phyloP scores from a whole-genome alignment of 2,113 vertebrate genomes.

The Saimiri boliviensis region DNA sequence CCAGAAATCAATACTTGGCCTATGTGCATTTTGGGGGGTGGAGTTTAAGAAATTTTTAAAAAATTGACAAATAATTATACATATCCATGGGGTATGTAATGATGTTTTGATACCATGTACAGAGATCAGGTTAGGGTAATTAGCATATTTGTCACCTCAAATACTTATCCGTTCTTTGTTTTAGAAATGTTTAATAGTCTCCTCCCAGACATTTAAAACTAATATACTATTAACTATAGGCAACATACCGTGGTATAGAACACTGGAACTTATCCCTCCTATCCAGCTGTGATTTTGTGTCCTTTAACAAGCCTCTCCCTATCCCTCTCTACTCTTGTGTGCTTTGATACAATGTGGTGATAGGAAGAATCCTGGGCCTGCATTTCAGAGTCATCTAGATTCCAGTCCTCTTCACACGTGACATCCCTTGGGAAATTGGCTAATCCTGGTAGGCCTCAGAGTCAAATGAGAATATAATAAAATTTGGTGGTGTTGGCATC shows the following conservation, averaged over 20 bases:
- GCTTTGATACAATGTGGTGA: neutral
- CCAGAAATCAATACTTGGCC: neutral
- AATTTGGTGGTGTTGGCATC: neutral
- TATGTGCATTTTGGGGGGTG: neutral
- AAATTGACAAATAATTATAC: neutral
- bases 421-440: neutral
- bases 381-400: neutral
- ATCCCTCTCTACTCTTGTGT: neutral
- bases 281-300: neutral
- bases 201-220: neutral
- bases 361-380: neutral
- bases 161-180: neutral
- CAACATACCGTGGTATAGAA: neutral
- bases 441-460: neutral
- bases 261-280: neutral
- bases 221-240: neutral
- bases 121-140: neutral
- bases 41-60: neutral
- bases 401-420: neutral
- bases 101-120: neutral
- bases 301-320: neutral
- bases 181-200: neutral
- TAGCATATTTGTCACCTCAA: neutral
- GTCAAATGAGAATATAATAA: neutral
- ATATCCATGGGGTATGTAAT: neutral